Evolutionary conservation across 2,113 vertebrate genomes (phyloP), one percentile per base, ranked within the genome.

Genomic region (human): DNA sequence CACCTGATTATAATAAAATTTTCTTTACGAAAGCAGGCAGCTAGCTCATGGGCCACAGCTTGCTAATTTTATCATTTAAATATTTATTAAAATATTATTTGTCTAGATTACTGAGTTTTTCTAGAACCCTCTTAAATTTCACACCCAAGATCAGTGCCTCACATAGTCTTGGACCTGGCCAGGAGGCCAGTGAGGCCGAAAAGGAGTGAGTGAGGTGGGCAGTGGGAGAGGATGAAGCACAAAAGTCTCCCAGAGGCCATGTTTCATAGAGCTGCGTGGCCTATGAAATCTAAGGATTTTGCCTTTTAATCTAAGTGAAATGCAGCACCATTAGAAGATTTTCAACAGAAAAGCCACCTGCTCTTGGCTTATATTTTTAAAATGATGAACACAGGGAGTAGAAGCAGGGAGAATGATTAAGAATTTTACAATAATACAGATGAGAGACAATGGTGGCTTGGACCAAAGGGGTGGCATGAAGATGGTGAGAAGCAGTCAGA

Each of bases 131-230:
- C 23, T 78, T 66, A 68, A 61, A 43, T 55, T 72, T 76, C 50
- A 18, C 2, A 5, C 11, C 13, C 27, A 5, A 30, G 6, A 38
- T 2, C 11, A 45, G 27, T 38, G 18, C 52, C 48, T 81, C 1
- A 3, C 13, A 7, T 25, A 35, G 25, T 12, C 14, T 17, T 0
- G 3, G 13, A 22, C 4, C 57, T 20, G 25, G 11, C 32, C 48
- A 94, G 48, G 48, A 80, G 45, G 73, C 73, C 83, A 40, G 0
- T 8, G 2, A 6, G 38, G 11, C 2, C 6, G 8, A 10, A 27
- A 25, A 76, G 30, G 38, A 6, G 7, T 6, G 14, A 81, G 0
- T 11, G 23, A 35, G 17, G 43, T 0, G 6, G 55, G 4, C 5
- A 14, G 32, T 2, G 13, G 75, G n/a, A 75, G 7, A 11, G 16